phyloP scores from a whole-genome alignment of 2,888 invertebrate species.

The Hecatera dysodea region DNA sequence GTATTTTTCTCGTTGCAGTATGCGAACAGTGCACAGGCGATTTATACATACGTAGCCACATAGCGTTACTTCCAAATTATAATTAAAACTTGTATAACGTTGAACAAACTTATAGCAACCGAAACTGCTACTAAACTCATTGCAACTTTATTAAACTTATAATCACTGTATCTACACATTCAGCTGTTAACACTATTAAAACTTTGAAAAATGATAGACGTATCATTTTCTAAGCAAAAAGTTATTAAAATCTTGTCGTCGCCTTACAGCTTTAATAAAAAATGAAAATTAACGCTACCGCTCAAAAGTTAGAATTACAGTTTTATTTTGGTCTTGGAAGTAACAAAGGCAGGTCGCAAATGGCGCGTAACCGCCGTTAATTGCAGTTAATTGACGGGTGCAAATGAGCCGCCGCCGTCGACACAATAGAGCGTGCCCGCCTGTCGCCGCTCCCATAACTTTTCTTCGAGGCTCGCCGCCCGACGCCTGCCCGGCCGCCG shows the following conservation, averaged over 20 bases:
- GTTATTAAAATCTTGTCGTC: background rate
- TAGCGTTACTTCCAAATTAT: slow-evolving; percentile 33
- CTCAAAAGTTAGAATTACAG: slow-evolving; percentile 41
- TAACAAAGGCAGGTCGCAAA: slow-evolving; percentile 65
- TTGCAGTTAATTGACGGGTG: slow-evolving; percentile 72
- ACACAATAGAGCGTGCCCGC: slow-evolving; percentile 59
- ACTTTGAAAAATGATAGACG: slow-evolving; percentile 2
- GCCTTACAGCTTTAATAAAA: slow-evolving; percentile 29
- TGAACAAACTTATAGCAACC: slow-evolving; percentile 21
- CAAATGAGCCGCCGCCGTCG: slow-evolving; percentile 69
- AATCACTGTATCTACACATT: slow-evolving; percentile 1
- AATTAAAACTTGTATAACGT: slow-evolving; percentile 56
- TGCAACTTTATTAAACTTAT: slow-evolving; percentile 50
- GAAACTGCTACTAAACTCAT: slow-evolving; percentile 38
- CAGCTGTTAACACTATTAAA: slow-evolving; percentile 26
- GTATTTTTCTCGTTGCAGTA: slow-evolving; percentile 12
- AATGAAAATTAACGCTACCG: slow-evolving; percentile 6
- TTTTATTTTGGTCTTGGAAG: slow-evolving; percentile 55
- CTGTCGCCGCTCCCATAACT: slow-evolving; percentile 55
- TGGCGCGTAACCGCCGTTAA: slow-evolving; percentile 69
- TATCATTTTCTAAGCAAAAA: slow-evolving; percentile 10
- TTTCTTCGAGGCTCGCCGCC: slow-evolving; percentile 51
- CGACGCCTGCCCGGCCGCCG: slow-evolving; percentile 19
- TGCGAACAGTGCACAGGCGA: slow-evolving; percentile 2
- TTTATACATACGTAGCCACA: slow-evolving; percentile 12